Evolutionary conservation across 2,113 vertebrate genomes (phyloP), one percentile per base, ranked within the genome.

Genomic region (Alethe castanea): DNA sequence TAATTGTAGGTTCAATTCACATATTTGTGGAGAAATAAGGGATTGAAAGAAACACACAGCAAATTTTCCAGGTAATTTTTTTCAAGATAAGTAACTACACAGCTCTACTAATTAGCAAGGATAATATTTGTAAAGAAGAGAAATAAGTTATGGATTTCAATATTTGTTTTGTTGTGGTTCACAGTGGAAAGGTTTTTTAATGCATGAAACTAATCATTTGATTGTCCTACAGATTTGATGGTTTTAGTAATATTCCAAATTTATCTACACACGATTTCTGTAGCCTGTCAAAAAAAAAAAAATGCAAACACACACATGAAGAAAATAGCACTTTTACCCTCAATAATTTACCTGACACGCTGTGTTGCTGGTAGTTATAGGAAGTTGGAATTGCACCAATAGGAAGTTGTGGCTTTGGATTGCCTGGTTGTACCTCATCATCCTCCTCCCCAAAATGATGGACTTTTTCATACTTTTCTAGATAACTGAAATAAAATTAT

Each of bases 361-460:
- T 98, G 97, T 99, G 99, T 95, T 99, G 99, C 99, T 99, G 99
- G 99, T 99, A 99, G 98, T 99, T 99, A 95, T 99, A 99, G 70
- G 99, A 99, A 97, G 98, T 99, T 97, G 99, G 99, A 97, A 99
- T 99, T 98, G 99, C 99, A 98, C 99, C 99, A 96, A 99, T 98
- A 96, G 99, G 99, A 98, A 99, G 99, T 95, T 98, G 98, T 90
- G 97, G 98, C 98, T 99, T 99, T 97, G 99, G 99, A 97, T 99
- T 99, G 96, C 99, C 99, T 80, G 99, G 99, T 96, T 99, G 99
- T 97, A 98, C 97, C 96, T 99, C 99, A 88, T 99, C 99, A 94
- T 99, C 99, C 94, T 99, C 99, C 97, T 99, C 99, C 91, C 99
- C 99, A 97, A 99, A 99, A 98, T 99, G 99, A 98, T 99, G 99